These are phyloP conservation scores for Alviniconcha strummeri DNA, from an alignment of 2,888 invertebrate genomes.

Conservation along the genomic window DNA sequence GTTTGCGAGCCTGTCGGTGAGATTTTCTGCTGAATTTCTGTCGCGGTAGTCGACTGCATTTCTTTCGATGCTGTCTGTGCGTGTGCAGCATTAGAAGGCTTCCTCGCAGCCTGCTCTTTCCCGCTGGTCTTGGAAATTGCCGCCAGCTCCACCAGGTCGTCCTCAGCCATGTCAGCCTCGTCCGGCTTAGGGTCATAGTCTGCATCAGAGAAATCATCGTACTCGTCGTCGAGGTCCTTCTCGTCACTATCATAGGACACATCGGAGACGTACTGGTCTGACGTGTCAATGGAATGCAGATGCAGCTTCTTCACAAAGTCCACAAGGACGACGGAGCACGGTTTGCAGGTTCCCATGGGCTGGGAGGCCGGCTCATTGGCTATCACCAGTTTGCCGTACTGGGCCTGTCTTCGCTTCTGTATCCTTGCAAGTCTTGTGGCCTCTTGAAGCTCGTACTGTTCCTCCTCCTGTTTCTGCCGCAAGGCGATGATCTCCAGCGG, in stretches of 20 bases:
- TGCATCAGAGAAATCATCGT: constrained; percentile 38
- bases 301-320: constrained; percentile 62
- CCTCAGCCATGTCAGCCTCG: no score
- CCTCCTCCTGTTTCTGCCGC: constrained; percentile 60
- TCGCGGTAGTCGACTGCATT: neutral
- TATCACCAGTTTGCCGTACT: neutral
- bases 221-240: constrained; percentile 14
- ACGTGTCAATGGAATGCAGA: constrained; percentile 40
- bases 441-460: constrained; percentile 56
- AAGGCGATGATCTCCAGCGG: constrained; percentile 64
- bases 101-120: no score
- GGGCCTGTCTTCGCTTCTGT: constrained; percentile 34
- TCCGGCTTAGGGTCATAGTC: constrained; percentile 13
- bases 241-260: constrained; percentile 31
- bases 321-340: constrained; percentile 55
- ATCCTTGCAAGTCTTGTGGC: constrained; percentile 51
- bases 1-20: neutral
- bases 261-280: constrained; percentile 23
- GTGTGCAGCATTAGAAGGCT: neutral
- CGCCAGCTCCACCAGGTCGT: no score
- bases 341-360: constrained; percentile 33
- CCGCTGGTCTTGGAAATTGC: no score
- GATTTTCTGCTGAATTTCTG: neutral
- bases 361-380: neutral
- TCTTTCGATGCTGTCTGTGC: neutral